Percentiles rank a stretch among this genome's conserved stretches.
phyloP scores from a whole-genome alignment of 2,797 vertebrate species.

The Scolopax bukidnonensis region DNA sequence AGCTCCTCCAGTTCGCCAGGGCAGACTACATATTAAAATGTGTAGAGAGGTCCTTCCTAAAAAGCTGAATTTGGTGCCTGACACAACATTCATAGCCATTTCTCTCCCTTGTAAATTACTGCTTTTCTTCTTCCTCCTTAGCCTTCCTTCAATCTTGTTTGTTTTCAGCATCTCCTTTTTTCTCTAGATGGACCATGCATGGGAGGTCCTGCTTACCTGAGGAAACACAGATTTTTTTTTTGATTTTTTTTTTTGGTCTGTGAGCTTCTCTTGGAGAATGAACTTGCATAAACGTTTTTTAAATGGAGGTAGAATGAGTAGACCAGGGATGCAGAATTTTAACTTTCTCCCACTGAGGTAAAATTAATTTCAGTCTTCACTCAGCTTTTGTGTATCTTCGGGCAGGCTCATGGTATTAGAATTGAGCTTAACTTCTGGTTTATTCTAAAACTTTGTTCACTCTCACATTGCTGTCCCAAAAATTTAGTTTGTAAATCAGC shows the following conservation, averaged over 20 bases:
- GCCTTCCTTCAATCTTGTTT: not conserved
- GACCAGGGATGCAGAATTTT: not conserved
- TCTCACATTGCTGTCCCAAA: not conserved
- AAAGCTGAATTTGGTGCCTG: not conserved
- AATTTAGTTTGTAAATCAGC: not conserved
- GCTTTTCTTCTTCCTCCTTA: not conserved
- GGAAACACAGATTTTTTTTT: not conserved
- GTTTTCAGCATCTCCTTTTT: not conserved
- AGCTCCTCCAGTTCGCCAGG: not conserved
- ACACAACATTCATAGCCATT: not conserved
- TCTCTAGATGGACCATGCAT: not conserved
- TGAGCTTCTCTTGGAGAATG: rapidly evolving
- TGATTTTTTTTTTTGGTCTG: not conserved
- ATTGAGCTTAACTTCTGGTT: not conserved
- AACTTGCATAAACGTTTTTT: not conserved
- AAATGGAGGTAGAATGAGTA: not conserved
- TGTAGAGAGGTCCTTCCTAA: not conserved
- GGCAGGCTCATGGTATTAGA: not conserved
- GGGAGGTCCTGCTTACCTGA: not conserved
- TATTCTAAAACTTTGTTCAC: not conserved
- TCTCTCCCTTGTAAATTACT: not conserved
- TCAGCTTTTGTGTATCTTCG: not conserved
- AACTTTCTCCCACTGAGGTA: not conserved
- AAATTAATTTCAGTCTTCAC: not conserved
- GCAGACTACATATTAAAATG: not conserved